Evolutionary conservation across 30 jellyfish, hydroid and myxozoan species (phyloP).

Genomic region (Sanderia malayensis): DNA sequence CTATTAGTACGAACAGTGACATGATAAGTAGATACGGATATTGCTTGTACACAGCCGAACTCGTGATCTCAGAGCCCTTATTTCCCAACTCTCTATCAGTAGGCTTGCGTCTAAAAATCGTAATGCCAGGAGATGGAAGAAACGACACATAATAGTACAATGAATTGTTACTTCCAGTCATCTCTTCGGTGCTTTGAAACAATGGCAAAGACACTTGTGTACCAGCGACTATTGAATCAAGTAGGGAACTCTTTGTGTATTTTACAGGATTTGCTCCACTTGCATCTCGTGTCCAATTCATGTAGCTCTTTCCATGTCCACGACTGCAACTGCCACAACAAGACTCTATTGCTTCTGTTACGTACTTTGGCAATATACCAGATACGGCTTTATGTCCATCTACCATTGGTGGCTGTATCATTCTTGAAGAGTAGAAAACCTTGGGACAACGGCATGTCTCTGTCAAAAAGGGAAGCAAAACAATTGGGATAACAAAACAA

Average conservation of each 20-base stretch:
- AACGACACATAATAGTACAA: constrained; percentile 18
- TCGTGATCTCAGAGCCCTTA: constrained; percentile 9
- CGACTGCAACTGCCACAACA: constrained; percentile 48
- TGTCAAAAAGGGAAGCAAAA: not conserved
- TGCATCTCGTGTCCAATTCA: constrained; percentile 31
- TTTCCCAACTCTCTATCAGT: constrained; percentile 34
- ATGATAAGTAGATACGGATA: constrained; percentile 10
- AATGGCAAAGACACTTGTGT: constrained; percentile 33
- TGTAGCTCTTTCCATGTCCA: constrained; percentile 22
- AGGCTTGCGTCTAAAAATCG: constrained; percentile 13
- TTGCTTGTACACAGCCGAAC: constrained; percentile 19
- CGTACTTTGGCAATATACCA: constrained; percentile 2
- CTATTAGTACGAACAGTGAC: constrained; percentile 11
- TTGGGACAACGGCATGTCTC: constrained; percentile 6
- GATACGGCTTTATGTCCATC: not conserved
- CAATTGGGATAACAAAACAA: too few relatives aligned
- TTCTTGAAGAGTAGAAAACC: not conserved
- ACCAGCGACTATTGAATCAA: constrained; percentile 24
- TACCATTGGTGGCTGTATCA: not conserved
- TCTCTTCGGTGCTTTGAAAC: constrained; percentile 6
- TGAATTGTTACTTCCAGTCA: not conserved
- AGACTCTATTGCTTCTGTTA: not conserved
- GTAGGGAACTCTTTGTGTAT: not conserved
- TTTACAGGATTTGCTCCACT: constrained; percentile 10
- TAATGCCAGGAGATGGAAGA: not conserved